Evolutionary conservation across 1,140 invertebrate genomes (phyloP).

Genomic region (Laodelphax striatellus): DNA sequence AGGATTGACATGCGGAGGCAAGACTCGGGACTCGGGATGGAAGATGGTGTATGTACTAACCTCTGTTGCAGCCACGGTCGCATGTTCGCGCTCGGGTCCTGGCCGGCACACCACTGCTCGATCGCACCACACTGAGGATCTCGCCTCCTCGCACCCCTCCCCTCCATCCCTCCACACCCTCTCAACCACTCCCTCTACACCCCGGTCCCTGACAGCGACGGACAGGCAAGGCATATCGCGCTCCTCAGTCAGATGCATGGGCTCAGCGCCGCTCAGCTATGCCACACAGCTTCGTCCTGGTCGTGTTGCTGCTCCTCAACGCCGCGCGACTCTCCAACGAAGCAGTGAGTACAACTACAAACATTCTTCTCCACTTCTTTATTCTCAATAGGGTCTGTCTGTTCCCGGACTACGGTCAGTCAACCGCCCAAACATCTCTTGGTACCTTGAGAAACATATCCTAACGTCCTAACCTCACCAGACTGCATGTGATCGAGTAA

Average conservation of each 20-base stretch:
- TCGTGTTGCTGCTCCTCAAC: not conserved
- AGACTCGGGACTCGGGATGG: not conserved
- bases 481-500: too few relatives aligned
- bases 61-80: constrained; percentile 12
- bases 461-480: too few relatives aligned
- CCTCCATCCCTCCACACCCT: not conserved
- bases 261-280: not conserved
- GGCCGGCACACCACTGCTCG: constrained; percentile 12
- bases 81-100: constrained; percentile 12
- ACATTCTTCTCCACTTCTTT: too few relatives aligned
- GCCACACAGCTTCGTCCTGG: not conserved
- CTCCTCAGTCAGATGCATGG: not conserved
- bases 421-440: too few relatives aligned
- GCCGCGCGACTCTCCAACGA: not conserved
- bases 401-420: too few relatives aligned
- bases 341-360: not conserved
- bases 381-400: too few relatives aligned
- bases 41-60: constrained; percentile 16
- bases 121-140: constrained; percentile 10
- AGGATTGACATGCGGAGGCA: not conserved
- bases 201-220: not conserved
- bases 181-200: not conserved
- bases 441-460: too few relatives aligned
- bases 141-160: constrained; percentile 1
- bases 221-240: not conserved